Percentiles rank a stretch among this genome's conserved stretches.
Conservation (phyloP, 1,140 invertebrate genomes). For the Drosophila teissieri region DNA sequence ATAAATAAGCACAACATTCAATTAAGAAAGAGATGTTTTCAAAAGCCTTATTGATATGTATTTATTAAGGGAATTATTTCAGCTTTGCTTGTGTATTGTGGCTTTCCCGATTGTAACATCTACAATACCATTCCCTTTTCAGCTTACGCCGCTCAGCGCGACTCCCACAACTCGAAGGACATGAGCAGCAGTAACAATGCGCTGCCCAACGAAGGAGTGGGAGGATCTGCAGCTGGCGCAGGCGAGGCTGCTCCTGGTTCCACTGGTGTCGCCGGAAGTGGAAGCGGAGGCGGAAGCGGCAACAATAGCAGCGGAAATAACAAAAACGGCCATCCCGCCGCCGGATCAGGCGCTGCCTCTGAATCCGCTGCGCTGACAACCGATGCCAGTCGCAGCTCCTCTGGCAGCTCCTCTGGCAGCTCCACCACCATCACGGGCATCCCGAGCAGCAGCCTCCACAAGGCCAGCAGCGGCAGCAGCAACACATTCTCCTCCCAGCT, state of each 20-base stretch:
- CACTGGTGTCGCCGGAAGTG: slow-evolving; percentile 65
- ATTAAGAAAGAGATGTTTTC: background rate
- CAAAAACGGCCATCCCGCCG: slow-evolving; percentile 55
- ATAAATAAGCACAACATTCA: background rate
- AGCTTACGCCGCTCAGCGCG: slow-evolving; percentile 77
- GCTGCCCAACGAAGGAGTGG: slow-evolving; percentile 51
- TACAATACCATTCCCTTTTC: slow-evolving; percentile 5
- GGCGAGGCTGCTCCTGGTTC: slow-evolving; percentile 29
- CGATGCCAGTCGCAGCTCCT: slow-evolving; percentile 35
- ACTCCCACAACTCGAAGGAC: slow-evolving; percentile 79
- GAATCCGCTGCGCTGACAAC: slow-evolving; percentile 55
- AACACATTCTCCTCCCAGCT: slow-evolving; percentile 56
- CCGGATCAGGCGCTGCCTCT: slow-evolving; percentile 9
- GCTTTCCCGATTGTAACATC: background rate
- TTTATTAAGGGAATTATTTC: too few relatives aligned
- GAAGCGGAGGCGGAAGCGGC: slow-evolving; percentile 74
- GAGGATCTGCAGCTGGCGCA: slow-evolving; percentile 25
- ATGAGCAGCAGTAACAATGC: slow-evolving; percentile 73
- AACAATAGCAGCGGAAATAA: slow-evolving; percentile 57
- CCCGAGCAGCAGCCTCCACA: slow-evolving; percentile 69
- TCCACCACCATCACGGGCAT: slow-evolving; percentile 56
- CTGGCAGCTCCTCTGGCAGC: slow-evolving; percentile 4
- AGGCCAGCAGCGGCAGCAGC: slow-evolving; percentile 33
- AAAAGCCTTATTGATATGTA: background rate
- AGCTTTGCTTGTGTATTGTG: too few relatives aligned